Conservation (phyloP, 2,888 invertebrate genomes). For the Thymelicus lineola region DNA sequence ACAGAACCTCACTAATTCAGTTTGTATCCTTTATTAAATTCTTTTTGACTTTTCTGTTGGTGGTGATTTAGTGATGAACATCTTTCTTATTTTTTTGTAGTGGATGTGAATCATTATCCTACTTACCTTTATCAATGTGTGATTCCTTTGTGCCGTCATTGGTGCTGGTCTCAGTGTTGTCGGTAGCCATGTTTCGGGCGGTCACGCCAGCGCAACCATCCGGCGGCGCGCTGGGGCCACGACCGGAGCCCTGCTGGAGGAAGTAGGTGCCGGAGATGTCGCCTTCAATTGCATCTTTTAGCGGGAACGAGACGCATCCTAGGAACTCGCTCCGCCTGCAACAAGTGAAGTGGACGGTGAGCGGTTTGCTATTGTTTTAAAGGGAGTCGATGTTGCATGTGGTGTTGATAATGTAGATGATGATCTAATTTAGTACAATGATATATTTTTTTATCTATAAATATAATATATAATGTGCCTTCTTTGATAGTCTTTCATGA, state of each 20-base stretch:
- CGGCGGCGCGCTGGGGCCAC: constrained; percentile 57
- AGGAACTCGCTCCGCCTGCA: constrained; percentile 96
- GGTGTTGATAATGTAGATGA: too few species aligned
- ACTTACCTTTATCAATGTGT: constrained; percentile 72
- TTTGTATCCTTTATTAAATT: too few species aligned
- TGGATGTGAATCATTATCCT: not conserved
- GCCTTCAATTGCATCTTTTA: constrained; percentile 92
- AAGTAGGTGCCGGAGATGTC: constrained; percentile 89
- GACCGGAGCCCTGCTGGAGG: constrained; percentile 81
- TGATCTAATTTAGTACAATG: too few species aligned
- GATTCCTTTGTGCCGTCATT: constrained; percentile 76
- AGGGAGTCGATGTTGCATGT: too few species aligned
- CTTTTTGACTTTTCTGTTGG: too few species aligned
- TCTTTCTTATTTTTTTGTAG: too few species aligned
- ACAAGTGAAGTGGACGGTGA: constrained; percentile 60
- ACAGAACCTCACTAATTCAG: too few species aligned
- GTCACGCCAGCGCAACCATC: constrained; percentile 68
- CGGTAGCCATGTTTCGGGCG: constrained; percentile 78
- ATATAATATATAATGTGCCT: too few species aligned
- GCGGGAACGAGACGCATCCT: constrained; percentile 96
- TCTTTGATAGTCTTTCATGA: too few species aligned
- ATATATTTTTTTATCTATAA: too few species aligned
- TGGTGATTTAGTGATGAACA: too few species aligned
- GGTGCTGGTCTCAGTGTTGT: constrained; percentile 77
- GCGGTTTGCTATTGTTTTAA: not conserved